Evolutionary conservation across 2,797 vertebrate species (phyloP).

Genomic region (Taenioides sp.): DNA sequence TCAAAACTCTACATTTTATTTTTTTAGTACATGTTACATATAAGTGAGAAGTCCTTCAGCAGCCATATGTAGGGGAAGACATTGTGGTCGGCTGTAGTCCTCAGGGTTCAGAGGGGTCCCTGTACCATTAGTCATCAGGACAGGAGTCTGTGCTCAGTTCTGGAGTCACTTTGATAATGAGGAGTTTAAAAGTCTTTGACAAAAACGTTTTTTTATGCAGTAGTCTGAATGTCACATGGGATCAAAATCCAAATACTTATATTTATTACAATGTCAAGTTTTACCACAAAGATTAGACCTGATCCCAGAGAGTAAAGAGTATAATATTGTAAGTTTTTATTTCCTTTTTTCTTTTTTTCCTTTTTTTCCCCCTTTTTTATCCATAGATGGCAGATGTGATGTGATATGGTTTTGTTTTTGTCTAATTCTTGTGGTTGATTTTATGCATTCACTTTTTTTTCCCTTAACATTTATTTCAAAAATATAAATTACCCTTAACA

Average conservation of each 20-base stretch:
- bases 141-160: not conserved
- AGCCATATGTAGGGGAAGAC: not conserved
- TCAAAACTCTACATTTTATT: not conserved
- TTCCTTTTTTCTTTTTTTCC: too few species aligned
- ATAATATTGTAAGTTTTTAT: too few species aligned
- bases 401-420: too few species aligned
- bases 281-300: too few species aligned
- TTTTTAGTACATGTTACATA: not conserved
- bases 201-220: not conserved
- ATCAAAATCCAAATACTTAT: not conserved
- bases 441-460: too few species aligned
- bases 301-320: too few species aligned
- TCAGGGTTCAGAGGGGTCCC: not conserved
- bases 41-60: not conserved
- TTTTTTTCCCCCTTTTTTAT: too few species aligned
- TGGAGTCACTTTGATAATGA: not conserved
- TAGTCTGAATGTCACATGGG: not conserved
- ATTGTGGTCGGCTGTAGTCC: not conserved
- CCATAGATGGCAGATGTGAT: too few species aligned
- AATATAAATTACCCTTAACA: too few species aligned
- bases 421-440: too few species aligned
- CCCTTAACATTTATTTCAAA: too few species aligned
- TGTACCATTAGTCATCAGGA: constrained; percentile 2
- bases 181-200: not conserved
- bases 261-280: too few species aligned